A percentile compares a stretch with the other conserved stretches of the same genome.
These are phyloP conservation scores for Amyelois transitella DNA, from an alignment of 1,140 invertebrate species.

Conservation along the genomic window DNA sequence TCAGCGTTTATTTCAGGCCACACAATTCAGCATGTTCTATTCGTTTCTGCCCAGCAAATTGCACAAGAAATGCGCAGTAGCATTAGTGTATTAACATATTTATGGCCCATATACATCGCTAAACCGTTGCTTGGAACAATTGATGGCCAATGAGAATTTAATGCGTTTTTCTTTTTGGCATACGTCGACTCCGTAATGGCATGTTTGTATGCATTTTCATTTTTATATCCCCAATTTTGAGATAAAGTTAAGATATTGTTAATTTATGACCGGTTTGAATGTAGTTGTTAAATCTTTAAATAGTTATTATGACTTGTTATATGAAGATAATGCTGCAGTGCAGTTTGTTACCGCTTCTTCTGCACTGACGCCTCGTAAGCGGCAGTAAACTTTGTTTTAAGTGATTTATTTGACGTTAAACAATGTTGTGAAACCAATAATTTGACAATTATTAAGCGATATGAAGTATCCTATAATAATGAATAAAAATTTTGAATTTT, in stretches of 20 bases:
- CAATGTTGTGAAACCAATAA: no score
- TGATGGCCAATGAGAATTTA: constrained; percentile 55
- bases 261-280: no score
- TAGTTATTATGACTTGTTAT: no score
- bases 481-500: no score
- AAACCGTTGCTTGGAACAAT: constrained; percentile 43
- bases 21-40: constrained; percentile 36
- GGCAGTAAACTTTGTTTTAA: no score
- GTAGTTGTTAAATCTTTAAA: no score
- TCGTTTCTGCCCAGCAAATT: constrained; percentile 67
- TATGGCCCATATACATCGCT: constrained; percentile 61
- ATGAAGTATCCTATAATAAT: no score
- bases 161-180: constrained; percentile 37
- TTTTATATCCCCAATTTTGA: neutral
- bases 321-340: no score
- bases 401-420: no score
- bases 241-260: neutral
- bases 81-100: constrained; percentile 70
- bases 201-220: neutral
- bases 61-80: constrained; percentile 64
- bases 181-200: constrained; percentile 35
- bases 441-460: no score
- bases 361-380: no score
- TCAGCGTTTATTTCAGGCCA: constrained; percentile 17
- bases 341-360: no score